Conservation (phyloP, 2,797 vertebrate species). For the Pseudomugil gertrudae region DNA sequence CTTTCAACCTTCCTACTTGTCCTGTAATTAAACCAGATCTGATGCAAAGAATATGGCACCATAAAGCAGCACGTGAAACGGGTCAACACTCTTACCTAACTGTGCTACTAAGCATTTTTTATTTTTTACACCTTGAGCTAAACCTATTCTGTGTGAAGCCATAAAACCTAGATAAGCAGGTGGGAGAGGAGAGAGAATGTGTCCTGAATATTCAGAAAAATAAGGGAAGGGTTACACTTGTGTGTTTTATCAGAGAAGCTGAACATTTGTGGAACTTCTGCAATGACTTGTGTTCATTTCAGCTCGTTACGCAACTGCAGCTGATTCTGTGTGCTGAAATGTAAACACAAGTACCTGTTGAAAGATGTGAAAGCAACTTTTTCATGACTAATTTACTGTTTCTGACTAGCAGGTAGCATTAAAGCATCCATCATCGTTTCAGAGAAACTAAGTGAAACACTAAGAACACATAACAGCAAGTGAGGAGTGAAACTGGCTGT, state of each 20-base stretch:
- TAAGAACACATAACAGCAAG: neutral
- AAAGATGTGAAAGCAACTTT: neutral
- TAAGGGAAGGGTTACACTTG: conserved; percentile 23
- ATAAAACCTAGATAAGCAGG: conserved; percentile 47
- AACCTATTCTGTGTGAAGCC: conserved; percentile 4
- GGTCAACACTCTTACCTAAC: conserved; percentile 43
- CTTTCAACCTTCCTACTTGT: conserved; percentile 39
- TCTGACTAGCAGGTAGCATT: neutral
- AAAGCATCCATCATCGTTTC: neutral
- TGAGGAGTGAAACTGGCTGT: neutral
- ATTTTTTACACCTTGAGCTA: neutral
- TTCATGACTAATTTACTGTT: conserved; percentile 2
- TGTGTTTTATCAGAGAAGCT: conserved; percentile 14
- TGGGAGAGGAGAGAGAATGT: conserved; percentile 13
- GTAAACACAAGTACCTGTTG: conserved; percentile 13
- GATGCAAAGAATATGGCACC: conserved; percentile 48
- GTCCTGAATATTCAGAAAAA: neutral
- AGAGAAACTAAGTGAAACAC: neutral
- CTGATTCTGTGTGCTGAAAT: conserved; percentile 4
- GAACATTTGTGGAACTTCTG: conserved; percentile 33
- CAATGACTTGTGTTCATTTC: conserved; percentile 14
- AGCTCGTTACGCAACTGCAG: conserved; percentile 7
- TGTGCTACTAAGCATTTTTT: conserved; percentile 29
- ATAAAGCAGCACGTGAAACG: conserved; percentile 61
- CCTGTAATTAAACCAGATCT: conserved; percentile 63